Evolutionary conservation across 2,888 invertebrate genomes (phyloP), one percentile per base, ranked within the genome.

Genomic region (Troides oblongomaculatus): DNA sequence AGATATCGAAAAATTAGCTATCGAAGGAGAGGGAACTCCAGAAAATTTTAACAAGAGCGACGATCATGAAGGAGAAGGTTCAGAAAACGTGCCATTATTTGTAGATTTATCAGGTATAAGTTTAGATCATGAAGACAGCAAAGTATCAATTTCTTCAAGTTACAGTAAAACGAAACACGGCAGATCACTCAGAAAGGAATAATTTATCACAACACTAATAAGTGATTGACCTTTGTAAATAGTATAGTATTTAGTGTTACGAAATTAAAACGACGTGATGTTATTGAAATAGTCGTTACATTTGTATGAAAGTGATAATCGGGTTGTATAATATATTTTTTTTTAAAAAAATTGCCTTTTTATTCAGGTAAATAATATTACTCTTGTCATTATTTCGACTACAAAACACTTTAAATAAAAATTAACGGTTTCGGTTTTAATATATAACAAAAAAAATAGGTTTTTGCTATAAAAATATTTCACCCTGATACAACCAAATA

Each of bases 1-100:
- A 85, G 95, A 95, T 74, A 89, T 94, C 73, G 94, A 94, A 77
- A 92, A 93, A 75, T 87, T 94, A 43, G 93, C 93, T 30, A 92
- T 93, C 64, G 89, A 90, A 79, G 93, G 93, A 66, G 91, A 93
- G 72, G 93, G 93, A 59, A 84, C 80, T 63, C 91, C 89, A 58
- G 92, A 90, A 78, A 84, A 81, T 62, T 92, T 92, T 75, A 79
- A 84, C 69, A 88, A 84, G 73, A 81, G 79, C 64, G 39, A 66
- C 30, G 88, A 90, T 66, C 76, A 76, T 61, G 78, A 75, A 60
- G 85, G 88, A 46, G 90, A 89, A 72, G 89, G 84, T 78, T 92
- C 92, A 70, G 92, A 92, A 80, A 89, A 92, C 80, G 92, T 92
- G 92, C 92, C 92, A 92, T 92, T 91, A 86, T 87, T 86, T 78